These are phyloP conservation scores for Dreissena polymorpha DNA, from an alignment of 1,140 invertebrate species.

Conservation along the genomic window DNA sequence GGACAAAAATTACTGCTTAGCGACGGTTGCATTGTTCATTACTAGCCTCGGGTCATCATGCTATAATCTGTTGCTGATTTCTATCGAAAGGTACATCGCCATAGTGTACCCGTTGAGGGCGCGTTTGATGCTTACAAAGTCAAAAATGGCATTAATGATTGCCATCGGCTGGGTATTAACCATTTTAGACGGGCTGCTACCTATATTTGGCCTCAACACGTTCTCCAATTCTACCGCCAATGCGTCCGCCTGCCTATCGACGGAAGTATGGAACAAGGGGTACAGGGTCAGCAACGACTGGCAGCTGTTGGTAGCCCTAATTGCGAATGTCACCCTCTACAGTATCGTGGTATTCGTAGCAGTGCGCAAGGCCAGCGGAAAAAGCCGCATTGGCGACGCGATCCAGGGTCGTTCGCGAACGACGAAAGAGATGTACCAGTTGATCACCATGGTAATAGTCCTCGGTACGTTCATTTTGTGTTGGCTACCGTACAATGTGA, in stretches of 20 bases:
- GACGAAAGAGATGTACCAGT: constrained; percentile 11
- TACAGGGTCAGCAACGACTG: constrained; percentile 3
- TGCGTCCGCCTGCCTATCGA: neutral
- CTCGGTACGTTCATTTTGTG: constrained; percentile 17
- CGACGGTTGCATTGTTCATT: neutral
- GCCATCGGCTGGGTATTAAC: constrained; percentile 12
- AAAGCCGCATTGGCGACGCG: neutral
- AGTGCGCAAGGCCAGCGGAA: neutral
- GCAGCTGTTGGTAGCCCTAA: neutral
- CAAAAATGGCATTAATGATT: constrained; percentile 29
- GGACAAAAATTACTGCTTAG: constrained; percentile 14
- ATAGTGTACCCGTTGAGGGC: constrained; percentile 10
- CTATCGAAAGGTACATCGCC: constrained; percentile 25
- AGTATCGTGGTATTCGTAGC: constrained; percentile 9
- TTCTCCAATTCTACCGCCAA: neutral
- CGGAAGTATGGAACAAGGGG: constrained; percentile 6
- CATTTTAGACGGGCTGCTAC: neutral
- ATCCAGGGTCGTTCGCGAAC: neutral
- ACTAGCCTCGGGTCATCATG: constrained; percentile 7
- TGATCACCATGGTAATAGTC: constrained; percentile 38
- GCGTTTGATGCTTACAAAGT: neutral
- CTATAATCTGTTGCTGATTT: constrained; percentile 21
- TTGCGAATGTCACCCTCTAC: constrained; percentile 9
- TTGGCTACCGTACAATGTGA: constrained; percentile 11
- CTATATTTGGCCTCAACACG: constrained; percentile 3